Base-by-base conservation (phyloP, 2,113 vertebrate species). In the Formicarius rufipectus region DNA sequence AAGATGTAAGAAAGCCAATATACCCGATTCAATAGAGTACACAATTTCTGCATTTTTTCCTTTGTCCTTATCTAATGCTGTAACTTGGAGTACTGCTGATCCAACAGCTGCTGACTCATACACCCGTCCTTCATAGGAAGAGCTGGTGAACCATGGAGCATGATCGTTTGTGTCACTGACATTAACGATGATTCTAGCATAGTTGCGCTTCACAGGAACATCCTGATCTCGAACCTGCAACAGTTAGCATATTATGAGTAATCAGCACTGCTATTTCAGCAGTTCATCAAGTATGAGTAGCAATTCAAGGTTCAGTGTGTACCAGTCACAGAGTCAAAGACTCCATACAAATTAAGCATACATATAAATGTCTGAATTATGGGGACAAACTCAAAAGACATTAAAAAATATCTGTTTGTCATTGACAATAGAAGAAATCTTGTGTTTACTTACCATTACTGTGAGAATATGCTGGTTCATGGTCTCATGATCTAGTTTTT, bases 11-110 rank as follows among this genome's bases (percentile, higher is more conserved):
- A 21, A 68, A 60, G 60, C 16, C 59, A 59, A 75, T 40, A 76
- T 98, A 99, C 99, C 99, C 98, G 99, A 99, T 95, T 99, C 99
- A 20, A 99, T 98, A 37, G 98, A 99, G 97, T 99, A 99, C 9
- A 98, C 47, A 53, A 99, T 96, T 97, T 99, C 98, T 19, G 99
- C 99, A 53, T 99, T 99, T 68, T 95, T 90, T 31, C 99, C 99
- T 95, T 98, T 99, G 98, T 99, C 99, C 96, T 99, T 99, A 97
- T 99, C 99, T 58, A 99, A 96, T 31, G 99, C 99, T 14, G 99
- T 98, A 89, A 99, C 98, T 95, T 99, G 99, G 33, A 99, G 96
- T 7, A 99, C 99, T 2, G 98, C 98, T 1, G 99, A 99, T 82
- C 99, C 99, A 0, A 99, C 18, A 6, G 99, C 98, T 12, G 99